Evolutionary conservation across 2,888 invertebrate genomes (phyloP).

Genomic region (Drosophila phalerata): DNA sequence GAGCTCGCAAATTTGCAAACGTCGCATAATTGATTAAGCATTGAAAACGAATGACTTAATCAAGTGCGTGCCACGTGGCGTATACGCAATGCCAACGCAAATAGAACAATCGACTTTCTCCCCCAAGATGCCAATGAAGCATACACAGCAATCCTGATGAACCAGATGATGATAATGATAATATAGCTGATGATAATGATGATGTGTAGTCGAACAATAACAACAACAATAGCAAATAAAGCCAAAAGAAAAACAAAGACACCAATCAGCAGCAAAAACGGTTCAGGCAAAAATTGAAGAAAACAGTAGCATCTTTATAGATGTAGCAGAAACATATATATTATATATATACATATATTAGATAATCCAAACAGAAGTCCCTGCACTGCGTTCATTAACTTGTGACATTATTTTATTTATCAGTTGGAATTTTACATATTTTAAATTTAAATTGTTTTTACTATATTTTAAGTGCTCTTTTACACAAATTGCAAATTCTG

Average conservation of each 20-base stretch:
- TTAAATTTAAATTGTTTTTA: too few relatives aligned
- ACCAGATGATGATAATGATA: constrained; percentile 26
- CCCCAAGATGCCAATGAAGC: constrained; percentile 17
- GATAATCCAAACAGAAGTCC: constrained; percentile 12
- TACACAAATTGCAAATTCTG: too few relatives aligned
- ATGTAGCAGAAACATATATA: constrained; percentile 42
- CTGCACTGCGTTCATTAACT: background rate
- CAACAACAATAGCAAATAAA: constrained; percentile 41
- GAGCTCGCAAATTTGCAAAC: constrained; percentile 64
- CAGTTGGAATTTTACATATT: too few relatives aligned
- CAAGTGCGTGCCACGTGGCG: constrained; percentile 73
- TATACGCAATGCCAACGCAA: constrained; percentile 63
- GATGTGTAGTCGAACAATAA: constrained; percentile 15
- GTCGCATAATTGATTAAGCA: constrained; percentile 77
- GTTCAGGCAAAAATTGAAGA: constrained; percentile 38
- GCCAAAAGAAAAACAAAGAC: constrained; percentile 57
- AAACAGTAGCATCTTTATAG: constrained; percentile 55
- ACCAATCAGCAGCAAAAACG: constrained; percentile 71
- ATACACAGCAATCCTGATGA: constrained; percentile 29
- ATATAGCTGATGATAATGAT: constrained; percentile 6
- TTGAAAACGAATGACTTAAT: constrained; percentile 72
- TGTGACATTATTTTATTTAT: background rate
- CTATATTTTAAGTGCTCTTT: too few relatives aligned
- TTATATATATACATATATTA: constrained; percentile 9
- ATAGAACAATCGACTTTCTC: background rate